phyloP scores from a whole-genome alignment of 2,797 vertebrate species.

The Acanthopagrus latus region DNA sequence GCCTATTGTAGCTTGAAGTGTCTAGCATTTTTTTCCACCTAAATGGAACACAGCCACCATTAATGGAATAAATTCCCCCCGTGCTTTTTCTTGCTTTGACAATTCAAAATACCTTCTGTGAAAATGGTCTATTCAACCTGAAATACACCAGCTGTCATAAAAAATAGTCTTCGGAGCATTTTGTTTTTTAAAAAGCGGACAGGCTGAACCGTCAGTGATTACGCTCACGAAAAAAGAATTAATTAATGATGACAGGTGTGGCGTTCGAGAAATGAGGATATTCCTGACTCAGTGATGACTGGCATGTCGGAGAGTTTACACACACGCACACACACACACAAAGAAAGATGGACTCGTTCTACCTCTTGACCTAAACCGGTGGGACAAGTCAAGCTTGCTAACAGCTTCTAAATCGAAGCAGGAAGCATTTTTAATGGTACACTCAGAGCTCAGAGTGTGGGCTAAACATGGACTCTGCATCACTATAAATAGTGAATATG shows the following conservation, averaged over 20 bases:
- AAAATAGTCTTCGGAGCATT: not conserved
- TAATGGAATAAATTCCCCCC: too few relatives aligned
- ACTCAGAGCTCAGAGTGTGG: conserved; percentile 55
- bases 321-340: not conserved
- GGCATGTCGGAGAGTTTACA: conserved; percentile 1
- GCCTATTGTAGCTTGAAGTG: too few relatives aligned
- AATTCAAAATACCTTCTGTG: not conserved
- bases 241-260: conserved; percentile 59
- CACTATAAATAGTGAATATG: conserved; percentile 70
- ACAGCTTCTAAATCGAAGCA: conserved; percentile 69
- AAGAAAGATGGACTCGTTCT: conserved; percentile 37
- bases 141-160: conserved; percentile 2
- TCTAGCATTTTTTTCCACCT: too few relatives aligned
- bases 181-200: not conserved
- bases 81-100: not conserved
- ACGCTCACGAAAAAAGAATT: conserved; percentile 43
- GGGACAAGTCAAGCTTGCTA: conserved; percentile 67
- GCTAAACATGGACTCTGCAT: conserved; percentile 50
- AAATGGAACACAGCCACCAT: too few relatives aligned
- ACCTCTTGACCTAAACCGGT: conserved; percentile 51
- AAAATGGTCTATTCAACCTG: not conserved
- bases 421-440: conserved; percentile 64
- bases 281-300: conserved; percentile 59
- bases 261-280: conserved; percentile 31
- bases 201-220: conserved; percentile 9